phyloP scores from a whole-genome alignment of 2,888 invertebrate species.

The Dynastes hyllus region DNA sequence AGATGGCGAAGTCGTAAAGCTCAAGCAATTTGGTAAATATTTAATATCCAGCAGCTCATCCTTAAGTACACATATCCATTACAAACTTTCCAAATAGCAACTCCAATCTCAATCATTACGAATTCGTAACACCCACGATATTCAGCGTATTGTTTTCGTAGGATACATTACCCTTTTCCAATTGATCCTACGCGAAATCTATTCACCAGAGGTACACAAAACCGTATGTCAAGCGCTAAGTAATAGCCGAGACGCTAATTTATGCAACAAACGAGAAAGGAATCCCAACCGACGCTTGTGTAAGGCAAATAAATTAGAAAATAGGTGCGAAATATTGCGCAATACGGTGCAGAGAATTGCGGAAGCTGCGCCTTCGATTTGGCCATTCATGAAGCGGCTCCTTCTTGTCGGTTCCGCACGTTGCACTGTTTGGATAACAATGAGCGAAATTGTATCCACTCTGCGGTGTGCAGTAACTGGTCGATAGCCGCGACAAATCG shows the following conservation, averaged over 20 bases:
- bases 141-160: too few relatives aligned
- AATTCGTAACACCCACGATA: too few relatives aligned
- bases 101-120: too few relatives aligned
- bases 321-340: slow-evolving; percentile 20
- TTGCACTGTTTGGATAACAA: slow-evolving; percentile 5
- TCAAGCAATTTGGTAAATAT: too few relatives aligned
- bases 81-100: too few relatives aligned
- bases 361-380: background rate
- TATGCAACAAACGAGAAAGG: slow-evolving; percentile 1
- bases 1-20: too few relatives aligned
- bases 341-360: background rate
- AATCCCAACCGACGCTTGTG: background rate
- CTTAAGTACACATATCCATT: too few relatives aligned
- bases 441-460: background rate
- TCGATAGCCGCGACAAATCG: too few relatives aligned
- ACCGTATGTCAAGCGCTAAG: slow-evolving; percentile 5
- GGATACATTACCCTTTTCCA: too few relatives aligned
- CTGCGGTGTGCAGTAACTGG: background rate
- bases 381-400: background rate
- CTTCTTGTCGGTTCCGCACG: slow-evolving; percentile 1
- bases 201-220: background rate
- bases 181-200: too few relatives aligned
- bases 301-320: slow-evolving; percentile 6
- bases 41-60: too few relatives aligned
- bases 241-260: background rate